Evolutionary conservation across 1,140 invertebrate species (phyloP).

Genomic region (Drosophila orena): DNA sequence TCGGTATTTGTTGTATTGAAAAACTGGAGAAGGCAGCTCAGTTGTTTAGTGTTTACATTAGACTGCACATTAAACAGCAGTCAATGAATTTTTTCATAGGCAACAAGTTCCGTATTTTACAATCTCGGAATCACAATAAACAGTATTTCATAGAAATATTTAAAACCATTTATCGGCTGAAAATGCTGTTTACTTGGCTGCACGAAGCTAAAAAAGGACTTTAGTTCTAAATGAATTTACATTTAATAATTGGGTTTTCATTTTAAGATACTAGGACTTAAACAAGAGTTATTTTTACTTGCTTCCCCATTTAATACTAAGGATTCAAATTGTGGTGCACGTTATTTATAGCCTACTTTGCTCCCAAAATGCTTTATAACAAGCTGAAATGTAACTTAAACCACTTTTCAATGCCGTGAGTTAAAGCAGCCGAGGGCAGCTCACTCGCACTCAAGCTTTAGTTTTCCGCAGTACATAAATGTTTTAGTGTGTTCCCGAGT

Average conservation of each 20-base stretch:
- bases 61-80: conserved; percentile 21
- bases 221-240: too few relatives aligned
- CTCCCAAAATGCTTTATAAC: not conserved
- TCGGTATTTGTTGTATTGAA: not conserved
- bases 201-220: not conserved
- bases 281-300: too few relatives aligned
- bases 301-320: not conserved
- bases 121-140: not conserved
- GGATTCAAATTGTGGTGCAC: not conserved
- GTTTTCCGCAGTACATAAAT: conserved; percentile 14
- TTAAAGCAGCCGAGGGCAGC: conserved; percentile 6
- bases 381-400: conserved; percentile 5
- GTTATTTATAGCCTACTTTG: conserved; percentile 25
- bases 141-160: not conserved
- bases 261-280: too few relatives aligned
- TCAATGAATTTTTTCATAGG: conserved; percentile 9
- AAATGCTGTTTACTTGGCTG: not conserved
- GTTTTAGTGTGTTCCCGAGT: conserved; percentile 15
- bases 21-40: conserved; percentile 13
- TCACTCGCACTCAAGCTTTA: conserved; percentile 1
- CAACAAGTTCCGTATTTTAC: conserved; percentile 11
- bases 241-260: too few relatives aligned
- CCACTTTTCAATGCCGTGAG: conserved; percentile 2
- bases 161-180: not conserved
- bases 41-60: conserved; percentile 30